These are phyloP conservation scores for Brachyistius frenatus DNA, from an alignment of 2,113 vertebrate genomes.

Conservation along the genomic window DNA sequence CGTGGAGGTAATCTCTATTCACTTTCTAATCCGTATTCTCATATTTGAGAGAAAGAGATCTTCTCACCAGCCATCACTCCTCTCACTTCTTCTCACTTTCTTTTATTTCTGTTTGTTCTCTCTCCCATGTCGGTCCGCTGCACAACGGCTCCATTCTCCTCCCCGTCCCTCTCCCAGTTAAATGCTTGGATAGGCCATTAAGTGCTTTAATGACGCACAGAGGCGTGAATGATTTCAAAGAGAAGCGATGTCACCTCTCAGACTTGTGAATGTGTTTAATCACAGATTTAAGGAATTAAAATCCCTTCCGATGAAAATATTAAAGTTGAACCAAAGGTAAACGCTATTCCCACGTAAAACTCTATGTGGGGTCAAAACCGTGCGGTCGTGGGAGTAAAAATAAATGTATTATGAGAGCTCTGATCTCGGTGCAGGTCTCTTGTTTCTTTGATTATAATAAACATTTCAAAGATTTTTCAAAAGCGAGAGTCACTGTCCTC, in stretches of 20 bases:
- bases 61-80: constrained; percentile 61
- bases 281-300: constrained; percentile 57
- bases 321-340: constrained; percentile 73
- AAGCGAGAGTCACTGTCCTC: neutral
- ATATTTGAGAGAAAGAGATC: constrained; percentile 56
- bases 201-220: constrained; percentile 66
- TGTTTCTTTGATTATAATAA: constrained; percentile 39
- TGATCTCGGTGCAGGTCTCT: constrained; percentile 61
- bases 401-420: constrained; percentile 44
- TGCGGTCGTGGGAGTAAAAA: constrained; percentile 51
- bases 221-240: constrained; percentile 75
- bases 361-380: constrained; percentile 68
- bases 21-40: constrained; percentile 73
- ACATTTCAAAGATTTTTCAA: constrained; percentile 20
- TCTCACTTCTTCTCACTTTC: constrained; percentile 52
- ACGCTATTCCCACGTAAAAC: constrained; percentile 59
- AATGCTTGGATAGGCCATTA: constrained; percentile 59
- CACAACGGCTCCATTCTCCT: constrained; percentile 68
- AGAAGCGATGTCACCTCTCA: constrained; percentile 61
- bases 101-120: constrained; percentile 60
- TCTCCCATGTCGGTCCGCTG: constrained; percentile 54
- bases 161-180: constrained; percentile 32
- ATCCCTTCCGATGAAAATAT: constrained; percentile 55
- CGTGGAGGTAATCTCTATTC: constrained; percentile 69
- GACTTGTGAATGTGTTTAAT: constrained; percentile 66